A percentile compares a stretch with the other conserved stretches of the same genome.
Evolutionary conservation across 2,113 vertebrate genomes (phyloP).

Genomic region (Balaeniceps rex): DNA sequence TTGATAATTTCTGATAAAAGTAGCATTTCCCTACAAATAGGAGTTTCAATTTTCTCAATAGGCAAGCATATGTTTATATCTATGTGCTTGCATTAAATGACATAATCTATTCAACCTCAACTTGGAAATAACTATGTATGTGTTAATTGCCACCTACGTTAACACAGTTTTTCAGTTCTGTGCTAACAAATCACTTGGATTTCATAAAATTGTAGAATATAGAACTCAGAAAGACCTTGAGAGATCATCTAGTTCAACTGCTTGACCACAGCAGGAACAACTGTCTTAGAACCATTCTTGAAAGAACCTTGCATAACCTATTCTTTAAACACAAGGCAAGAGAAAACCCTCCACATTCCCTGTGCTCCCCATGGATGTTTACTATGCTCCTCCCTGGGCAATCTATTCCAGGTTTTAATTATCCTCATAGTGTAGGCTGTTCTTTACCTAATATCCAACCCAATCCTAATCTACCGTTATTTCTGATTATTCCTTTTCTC

Average conservation of each 20-base stretch:
- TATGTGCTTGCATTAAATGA: background rate
- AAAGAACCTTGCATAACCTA: background rate
- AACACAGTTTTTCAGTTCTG: background rate
- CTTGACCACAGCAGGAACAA: background rate
- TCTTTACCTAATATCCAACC: background rate
- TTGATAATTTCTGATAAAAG: background rate
- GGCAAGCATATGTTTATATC: background rate
- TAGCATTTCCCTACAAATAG: background rate
- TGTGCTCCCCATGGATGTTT: background rate
- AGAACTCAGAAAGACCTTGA: background rate
- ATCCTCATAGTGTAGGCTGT: background rate
- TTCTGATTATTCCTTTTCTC: background rate
- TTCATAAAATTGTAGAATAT: background rate
- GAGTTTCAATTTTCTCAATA: background rate
- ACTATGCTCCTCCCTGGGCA: background rate
- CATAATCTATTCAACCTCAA: background rate
- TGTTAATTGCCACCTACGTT: background rate
- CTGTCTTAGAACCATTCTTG: background rate
- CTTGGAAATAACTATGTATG: background rate
- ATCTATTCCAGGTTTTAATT: background rate
- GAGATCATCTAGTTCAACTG: background rate
- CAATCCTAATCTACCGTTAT: background rate
- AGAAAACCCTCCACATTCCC: background rate
- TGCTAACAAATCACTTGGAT: background rate
- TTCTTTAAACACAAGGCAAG: background rate